phyloP scores from a whole-genome alignment of 2,113 vertebrate species.

The Ptilonorhynchus violaceus region DNA sequence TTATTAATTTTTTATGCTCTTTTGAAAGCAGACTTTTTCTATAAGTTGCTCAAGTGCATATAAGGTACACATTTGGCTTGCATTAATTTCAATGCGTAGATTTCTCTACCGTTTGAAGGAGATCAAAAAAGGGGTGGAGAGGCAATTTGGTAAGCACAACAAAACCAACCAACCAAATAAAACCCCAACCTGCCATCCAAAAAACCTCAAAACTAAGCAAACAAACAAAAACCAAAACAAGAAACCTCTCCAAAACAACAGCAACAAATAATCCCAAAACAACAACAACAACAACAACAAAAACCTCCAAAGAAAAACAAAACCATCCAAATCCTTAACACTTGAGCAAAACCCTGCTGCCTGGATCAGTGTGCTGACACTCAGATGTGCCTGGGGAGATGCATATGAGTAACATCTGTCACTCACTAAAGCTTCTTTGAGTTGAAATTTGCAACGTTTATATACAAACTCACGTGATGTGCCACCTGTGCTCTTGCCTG shows the following conservation, averaged over 20 bases:
- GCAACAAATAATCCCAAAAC: background rate
- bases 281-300: background rate
- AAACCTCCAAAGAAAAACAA: background rate
- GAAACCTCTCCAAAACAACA: background rate
- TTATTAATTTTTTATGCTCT: background rate
- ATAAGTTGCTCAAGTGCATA: background rate
- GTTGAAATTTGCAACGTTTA: background rate
- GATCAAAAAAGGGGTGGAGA: background rate
- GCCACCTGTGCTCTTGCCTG: background rate
- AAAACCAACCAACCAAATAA: background rate
- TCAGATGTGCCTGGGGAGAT: background rate
- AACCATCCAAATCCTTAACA: background rate
- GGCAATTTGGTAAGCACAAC: background rate
- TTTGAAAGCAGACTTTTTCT: background rate
- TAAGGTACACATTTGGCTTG: background rate
- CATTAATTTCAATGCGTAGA: background rate
- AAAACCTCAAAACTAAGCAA: background rate
- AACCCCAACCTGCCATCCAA: background rate
- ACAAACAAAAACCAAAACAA: background rate
- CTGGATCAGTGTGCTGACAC: background rate
- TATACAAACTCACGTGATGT: background rate
- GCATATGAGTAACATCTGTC: background rate
- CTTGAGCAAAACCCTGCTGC: background rate
- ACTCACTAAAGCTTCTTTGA: background rate
- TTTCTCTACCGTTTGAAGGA: background rate